A percentile compares a stretch with the other conserved stretches of the same genome.
phyloP scores from a whole-genome alignment of 2,797 vertebrate species.

The Typhlichthys eigenmanni region DNA sequence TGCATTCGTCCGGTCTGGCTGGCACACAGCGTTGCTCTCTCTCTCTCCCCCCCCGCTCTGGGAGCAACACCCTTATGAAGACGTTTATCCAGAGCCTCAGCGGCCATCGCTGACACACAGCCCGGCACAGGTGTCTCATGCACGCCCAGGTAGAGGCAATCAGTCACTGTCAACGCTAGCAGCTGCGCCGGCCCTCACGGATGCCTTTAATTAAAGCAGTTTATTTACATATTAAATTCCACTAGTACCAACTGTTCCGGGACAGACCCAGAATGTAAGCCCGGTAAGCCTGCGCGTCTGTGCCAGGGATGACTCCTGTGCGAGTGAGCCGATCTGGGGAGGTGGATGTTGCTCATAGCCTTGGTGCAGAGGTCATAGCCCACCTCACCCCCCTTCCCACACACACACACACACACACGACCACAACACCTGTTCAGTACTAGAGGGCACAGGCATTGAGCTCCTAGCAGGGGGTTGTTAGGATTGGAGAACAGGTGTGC shows the following conservation, averaged over 20 bases:
- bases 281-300: constrained; percentile 53
- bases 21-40: too few species aligned
- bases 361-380: constrained; percentile 43
- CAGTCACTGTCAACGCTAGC: constrained; percentile 88
- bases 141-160: constrained; percentile 80
- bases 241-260: constrained; percentile 82
- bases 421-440: constrained; percentile 52
- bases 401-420: constrained; percentile 1
- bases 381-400: too few species aligned
- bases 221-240: constrained; percentile 98
- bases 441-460: constrained; percentile 35
- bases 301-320: constrained; percentile 45
- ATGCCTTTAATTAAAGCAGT: constrained; percentile 89
- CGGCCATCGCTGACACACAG: not conserved
- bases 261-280: constrained; percentile 60
- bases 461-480: constrained; percentile 17
- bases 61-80: not conserved
- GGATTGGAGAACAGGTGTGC: constrained; percentile 20
- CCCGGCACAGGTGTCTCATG: constrained; percentile 1
- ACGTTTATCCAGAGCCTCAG: not conserved
- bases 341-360: constrained; percentile 47
- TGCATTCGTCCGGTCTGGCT: too few species aligned
- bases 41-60: too few species aligned
- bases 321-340: constrained; percentile 32
- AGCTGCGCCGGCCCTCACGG: constrained; percentile 89